These are phyloP conservation scores for Drosophila suboccidentalis DNA, from an alignment of 2,888 invertebrate genomes.

Conservation along the genomic window DNA sequence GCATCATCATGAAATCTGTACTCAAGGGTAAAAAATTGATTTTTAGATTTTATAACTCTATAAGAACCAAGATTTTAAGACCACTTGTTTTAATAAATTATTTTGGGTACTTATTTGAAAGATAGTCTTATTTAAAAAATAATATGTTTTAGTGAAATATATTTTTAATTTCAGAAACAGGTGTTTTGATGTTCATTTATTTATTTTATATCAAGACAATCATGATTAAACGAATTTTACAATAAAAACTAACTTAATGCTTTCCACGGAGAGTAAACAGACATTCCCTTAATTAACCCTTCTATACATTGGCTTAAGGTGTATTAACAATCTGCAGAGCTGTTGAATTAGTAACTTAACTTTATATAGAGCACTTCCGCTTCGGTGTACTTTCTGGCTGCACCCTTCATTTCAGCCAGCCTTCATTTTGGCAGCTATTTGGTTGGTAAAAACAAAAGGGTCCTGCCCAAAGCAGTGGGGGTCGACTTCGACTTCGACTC, in stretches of 20 bases:
- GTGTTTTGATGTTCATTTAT: not conserved
- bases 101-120: not conserved
- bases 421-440: slow-evolving; percentile 45
- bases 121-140: not conserved
- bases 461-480: slow-evolving; percentile 32
- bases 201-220: not conserved
- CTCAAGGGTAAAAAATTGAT: too few relatives aligned
- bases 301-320: not conserved
- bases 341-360: not conserved
- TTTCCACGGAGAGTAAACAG: too few relatives aligned
- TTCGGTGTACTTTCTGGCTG: slow-evolving; percentile 41
- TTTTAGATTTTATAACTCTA: too few relatives aligned
- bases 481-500: not conserved
- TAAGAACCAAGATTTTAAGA: too few relatives aligned
- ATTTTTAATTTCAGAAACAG: not conserved
- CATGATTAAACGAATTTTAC: not conserved
- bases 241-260: too few relatives aligned
- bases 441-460: slow-evolving; percentile 55
- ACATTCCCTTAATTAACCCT: not conserved
- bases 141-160: not conserved
- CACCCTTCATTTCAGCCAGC: slow-evolving; percentile 37
- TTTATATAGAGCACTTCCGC: slow-evolving; percentile 30
- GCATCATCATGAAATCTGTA: too few relatives aligned
- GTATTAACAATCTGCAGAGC: not conserved
- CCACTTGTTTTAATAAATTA: too few relatives aligned